A percentile compares a stretch with the other conserved stretches of the same genome.
These are phyloP conservation scores for Geotrupes spiniger DNA, from an alignment of 2,888 invertebrate species.

Conservation along the genomic window DNA sequence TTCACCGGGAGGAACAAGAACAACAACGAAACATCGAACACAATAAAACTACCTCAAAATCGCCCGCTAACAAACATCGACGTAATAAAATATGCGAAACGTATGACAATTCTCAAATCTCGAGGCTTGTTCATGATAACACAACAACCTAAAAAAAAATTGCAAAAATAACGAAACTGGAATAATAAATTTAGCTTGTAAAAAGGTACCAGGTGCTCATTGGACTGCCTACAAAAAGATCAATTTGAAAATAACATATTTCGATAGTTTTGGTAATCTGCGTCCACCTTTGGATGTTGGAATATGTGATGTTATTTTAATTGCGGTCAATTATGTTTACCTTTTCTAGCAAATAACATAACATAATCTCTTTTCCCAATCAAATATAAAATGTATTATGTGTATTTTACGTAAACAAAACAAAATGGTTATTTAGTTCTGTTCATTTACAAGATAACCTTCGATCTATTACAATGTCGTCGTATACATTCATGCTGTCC, in stretches of 20 bases:
- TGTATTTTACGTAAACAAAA: no score
- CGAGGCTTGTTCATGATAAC: slow-evolving; percentile 2
- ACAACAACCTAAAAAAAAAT: neutral
- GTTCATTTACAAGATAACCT: neutral
- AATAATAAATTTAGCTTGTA: slow-evolving; percentile 19
- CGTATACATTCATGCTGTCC: no score
- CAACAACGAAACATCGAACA: no score
- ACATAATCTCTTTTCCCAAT: neutral
- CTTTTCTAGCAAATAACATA: neutral
- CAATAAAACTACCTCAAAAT: no score
- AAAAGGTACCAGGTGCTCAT: slow-evolving; percentile 36
- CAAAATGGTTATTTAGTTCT: no score
- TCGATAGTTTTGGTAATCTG: slow-evolving; percentile 22
- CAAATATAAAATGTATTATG: no score
- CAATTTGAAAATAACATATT: slow-evolving; percentile 34
- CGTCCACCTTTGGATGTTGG: slow-evolving; percentile 13
- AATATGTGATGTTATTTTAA: neutral
- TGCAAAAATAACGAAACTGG: slow-evolving; percentile 1
- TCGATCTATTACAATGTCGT: neutral
- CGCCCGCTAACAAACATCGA: no score
- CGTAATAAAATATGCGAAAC: neutral
- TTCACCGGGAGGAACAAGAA: no score
- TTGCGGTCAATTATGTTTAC: slow-evolving; percentile 2
- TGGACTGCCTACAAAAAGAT: slow-evolving; percentile 42
- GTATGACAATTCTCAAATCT: slow-evolving; percentile 2